Evolutionary conservation across 2,797 vertebrate genomes (phyloP).

Genomic region (Hydrolagus colliei): DNA sequence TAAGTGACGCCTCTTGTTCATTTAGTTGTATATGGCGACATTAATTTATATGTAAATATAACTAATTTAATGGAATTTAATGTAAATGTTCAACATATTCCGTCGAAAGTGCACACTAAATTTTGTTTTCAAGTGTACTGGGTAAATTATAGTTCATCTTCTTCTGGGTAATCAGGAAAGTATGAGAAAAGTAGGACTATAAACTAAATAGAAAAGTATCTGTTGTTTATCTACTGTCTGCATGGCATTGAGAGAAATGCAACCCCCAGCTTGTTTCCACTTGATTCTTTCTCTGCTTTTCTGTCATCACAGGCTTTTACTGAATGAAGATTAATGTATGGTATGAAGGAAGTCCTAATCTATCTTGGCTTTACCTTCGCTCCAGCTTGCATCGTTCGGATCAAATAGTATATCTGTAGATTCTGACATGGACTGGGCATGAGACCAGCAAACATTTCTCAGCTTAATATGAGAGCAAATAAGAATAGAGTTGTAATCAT

Average conservation of each 20-base stretch:
- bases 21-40: background rate
- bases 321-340: slow-evolving; percentile 33
- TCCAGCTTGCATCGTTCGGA: slow-evolving; percentile 50
- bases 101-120: background rate
- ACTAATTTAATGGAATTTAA: background rate
- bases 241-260: slow-evolving; percentile 31
- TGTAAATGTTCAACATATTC: background rate
- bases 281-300: slow-evolving; percentile 37
- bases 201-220: background rate
- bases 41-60: background rate
- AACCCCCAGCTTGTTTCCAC: slow-evolving; percentile 33
- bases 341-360: slow-evolving; percentile 51
- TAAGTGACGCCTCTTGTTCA: background rate
- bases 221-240: slow-evolving; percentile 34
- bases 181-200: background rate
- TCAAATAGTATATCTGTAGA: slow-evolving; percentile 50
- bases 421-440: slow-evolving; percentile 44
- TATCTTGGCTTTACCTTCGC: slow-evolving; percentile 50
- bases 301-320: slow-evolving; percentile 38
- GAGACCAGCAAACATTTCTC: slow-evolving; percentile 49
- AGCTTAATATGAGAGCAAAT: slow-evolving; percentile 35
- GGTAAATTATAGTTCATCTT: background rate
- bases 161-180: background rate
- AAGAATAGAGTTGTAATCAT: slow-evolving; percentile 4
- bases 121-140: background rate